Percentiles rank a stretch among this genome's conserved stretches.
These are phyloP conservation scores for Sisyra nigra DNA, from an alignment of 2,888 invertebrate genomes.

Conservation along the genomic window DNA sequence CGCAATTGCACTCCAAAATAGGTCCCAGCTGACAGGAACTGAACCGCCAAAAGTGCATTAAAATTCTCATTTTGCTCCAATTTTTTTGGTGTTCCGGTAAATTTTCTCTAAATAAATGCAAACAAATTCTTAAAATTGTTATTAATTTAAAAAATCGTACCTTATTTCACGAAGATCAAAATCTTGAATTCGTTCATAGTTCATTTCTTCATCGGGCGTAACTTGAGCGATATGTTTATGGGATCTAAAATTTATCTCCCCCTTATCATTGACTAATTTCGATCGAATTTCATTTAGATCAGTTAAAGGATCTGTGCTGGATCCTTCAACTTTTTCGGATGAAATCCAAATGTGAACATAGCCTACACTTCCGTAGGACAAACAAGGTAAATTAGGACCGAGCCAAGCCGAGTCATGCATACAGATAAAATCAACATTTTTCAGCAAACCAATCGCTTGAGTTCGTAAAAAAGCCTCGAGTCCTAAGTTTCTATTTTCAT, in stretches of 20 bases:
- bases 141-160: constrained; percentile 14
- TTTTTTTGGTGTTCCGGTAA: constrained; percentile 21
- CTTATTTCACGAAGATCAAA: constrained; percentile 23
- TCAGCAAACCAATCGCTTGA: constrained; percentile 18
- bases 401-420: constrained; percentile 28
- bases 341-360: constrained; percentile 10
- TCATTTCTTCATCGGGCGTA: constrained; percentile 29
- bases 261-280: constrained; percentile 19
- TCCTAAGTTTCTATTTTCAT: constrained; percentile 23
- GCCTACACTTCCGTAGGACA: constrained; percentile 27
- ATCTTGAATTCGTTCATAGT: constrained; percentile 24
- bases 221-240: constrained; percentile 23
- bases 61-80: constrained; percentile 24
- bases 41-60: constrained; percentile 30
- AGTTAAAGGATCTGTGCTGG: constrained; percentile 22
- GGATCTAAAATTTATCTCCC: constrained; percentile 23
- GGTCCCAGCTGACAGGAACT: constrained; percentile 22
- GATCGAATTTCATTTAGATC: constrained; percentile 24
- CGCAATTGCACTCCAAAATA: constrained; percentile 22
- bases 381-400: constrained; percentile 27
- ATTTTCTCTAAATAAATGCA: constrained; percentile 6
- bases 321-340: constrained; percentile 17
- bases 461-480: constrained; percentile 21
- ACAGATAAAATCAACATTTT: constrained; percentile 23
- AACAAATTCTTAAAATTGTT: too few relatives aligned